Percentiles rank a stretch among this genome's conserved stretches.
Conservation (phyloP, 2,888 invertebrate species). For the Ophraella communa region DNA sequence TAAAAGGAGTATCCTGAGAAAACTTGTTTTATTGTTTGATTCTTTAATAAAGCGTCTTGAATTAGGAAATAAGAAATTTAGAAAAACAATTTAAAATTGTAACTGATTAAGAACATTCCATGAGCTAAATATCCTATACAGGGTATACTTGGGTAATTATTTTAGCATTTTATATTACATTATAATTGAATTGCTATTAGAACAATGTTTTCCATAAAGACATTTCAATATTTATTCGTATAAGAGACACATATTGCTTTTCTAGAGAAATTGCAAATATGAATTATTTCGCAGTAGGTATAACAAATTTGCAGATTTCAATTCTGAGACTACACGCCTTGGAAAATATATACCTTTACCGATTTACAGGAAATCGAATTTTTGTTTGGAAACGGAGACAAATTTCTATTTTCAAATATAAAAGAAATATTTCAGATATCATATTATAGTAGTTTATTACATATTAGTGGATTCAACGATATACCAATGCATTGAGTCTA, state of each 20-base stretch:
- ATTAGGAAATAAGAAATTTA: too few species aligned
- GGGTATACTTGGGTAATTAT: too few species aligned
- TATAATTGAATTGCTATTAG: too few species aligned
- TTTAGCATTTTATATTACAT: too few species aligned
- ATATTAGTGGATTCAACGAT: neutral
- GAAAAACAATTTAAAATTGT: too few species aligned
- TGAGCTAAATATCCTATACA: too few species aligned
- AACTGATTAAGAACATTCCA: too few species aligned
- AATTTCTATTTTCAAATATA: conserved; percentile 24
- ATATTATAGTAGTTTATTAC: neutral
- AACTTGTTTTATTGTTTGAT: too few species aligned
- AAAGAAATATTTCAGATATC: conserved; percentile 14
- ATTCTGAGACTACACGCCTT: conserved; percentile 20
- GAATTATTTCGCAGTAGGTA: conserved; percentile 18
- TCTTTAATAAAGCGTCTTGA: too few species aligned
- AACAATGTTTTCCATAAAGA: too few species aligned
- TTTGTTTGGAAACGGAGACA: conserved; percentile 20
- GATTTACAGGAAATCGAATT: conserved; percentile 23
- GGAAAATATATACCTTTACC: conserved; percentile 12
- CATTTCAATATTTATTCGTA: neutral
- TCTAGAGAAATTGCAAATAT: neutral
- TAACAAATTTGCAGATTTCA: conserved; percentile 18
- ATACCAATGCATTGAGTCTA: neutral
- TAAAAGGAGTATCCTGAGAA: too few species aligned
- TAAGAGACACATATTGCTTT: neutral